Evolutionary conservation across 2,113 vertebrate genomes (phyloP).

Genomic region (Chionodraco myersi): DNA sequence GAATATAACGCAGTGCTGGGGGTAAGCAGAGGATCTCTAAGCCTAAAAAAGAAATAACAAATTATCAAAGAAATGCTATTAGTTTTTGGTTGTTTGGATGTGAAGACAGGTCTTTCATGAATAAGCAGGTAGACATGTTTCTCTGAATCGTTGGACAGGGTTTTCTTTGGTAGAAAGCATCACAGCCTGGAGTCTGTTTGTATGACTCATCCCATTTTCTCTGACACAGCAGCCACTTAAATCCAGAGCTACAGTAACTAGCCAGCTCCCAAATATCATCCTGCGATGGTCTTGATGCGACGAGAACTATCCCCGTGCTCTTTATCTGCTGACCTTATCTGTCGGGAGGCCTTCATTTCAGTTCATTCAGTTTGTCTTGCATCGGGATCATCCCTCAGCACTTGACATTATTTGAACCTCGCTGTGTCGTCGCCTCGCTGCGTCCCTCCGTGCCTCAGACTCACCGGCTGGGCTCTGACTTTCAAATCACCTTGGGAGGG

Average conservation of each 20-base stretch:
- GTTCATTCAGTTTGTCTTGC: slow-evolving; percentile 52
- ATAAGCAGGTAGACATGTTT: slow-evolving; percentile 16
- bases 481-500: slow-evolving; percentile 72
- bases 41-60: neutral
- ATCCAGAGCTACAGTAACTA: slow-evolving; percentile 53
- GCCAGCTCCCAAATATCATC: slow-evolving; percentile 57
- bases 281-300: slow-evolving; percentile 14
- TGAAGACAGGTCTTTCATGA: neutral
- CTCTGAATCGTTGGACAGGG: neutral
- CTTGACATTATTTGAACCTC: slow-evolving; percentile 71
- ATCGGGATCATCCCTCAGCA: slow-evolving; percentile 63
- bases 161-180: slow-evolving; percentile 23
- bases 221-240: slow-evolving; percentile 57
- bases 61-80: neutral
- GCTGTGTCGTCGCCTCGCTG: slow-evolving; percentile 42
- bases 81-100: neutral
- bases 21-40: neutral
- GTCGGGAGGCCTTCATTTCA: slow-evolving; percentile 44
- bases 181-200: slow-evolving; percentile 42
- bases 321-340: slow-evolving; percentile 67
- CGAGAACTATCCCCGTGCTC: slow-evolving; percentile 48
- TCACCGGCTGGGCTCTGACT: slow-evolving; percentile 66
- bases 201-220: slow-evolving; percentile 61
- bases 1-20: too few relatives aligned
- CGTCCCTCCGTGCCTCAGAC: slow-evolving; percentile 55